Percentiles rank a stretch among this genome's conserved stretches.
Conservation (phyloP, 2,797 vertebrate species). For the Sardinella longiceps region DNA sequence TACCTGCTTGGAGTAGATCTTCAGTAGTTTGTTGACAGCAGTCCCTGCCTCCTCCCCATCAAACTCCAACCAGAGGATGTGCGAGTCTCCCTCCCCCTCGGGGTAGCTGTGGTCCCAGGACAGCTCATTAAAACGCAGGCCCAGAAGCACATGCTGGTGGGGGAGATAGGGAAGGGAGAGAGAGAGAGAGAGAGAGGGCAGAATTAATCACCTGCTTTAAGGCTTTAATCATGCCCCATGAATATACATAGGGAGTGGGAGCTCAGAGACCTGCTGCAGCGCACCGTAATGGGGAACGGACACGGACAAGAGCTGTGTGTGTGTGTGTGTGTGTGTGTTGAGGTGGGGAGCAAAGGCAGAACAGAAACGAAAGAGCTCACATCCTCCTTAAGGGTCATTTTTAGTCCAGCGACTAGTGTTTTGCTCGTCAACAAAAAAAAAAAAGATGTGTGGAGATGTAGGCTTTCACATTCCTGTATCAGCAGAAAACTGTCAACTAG, state of each 20-base stretch:
- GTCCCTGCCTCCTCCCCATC: conserved; percentile 88
- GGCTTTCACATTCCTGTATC: too few relatives aligned
- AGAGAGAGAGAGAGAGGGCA: background rate
- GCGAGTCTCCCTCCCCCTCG: conserved; percentile 79
- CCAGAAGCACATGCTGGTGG: conserved; percentile 85
- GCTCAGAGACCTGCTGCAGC: background rate
- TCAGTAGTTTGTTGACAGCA: conserved; percentile 87
- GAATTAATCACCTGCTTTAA: conserved; percentile 9
- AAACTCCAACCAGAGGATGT: conserved; percentile 93
- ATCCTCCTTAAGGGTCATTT: background rate
- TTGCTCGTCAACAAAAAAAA: too few relatives aligned
- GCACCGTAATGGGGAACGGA: background rate
- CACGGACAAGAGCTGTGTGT: background rate
- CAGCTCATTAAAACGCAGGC: conserved; percentile 85
- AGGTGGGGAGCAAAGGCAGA: background rate
- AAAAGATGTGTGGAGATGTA: too few relatives aligned
- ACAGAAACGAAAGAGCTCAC: background rate
- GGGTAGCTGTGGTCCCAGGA: conserved; percentile 94
- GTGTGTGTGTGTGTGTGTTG: too few relatives aligned
- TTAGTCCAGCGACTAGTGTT: too few relatives aligned
- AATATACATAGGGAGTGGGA: background rate
- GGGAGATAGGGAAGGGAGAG: background rate
- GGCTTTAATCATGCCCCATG: conserved; percentile 19
- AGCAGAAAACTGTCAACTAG: too few relatives aligned
- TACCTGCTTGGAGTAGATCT: conserved; percentile 94